phyloP scores from a whole-genome alignment of 2,113 vertebrate species.

The Etheostoma spectabile region DNA sequence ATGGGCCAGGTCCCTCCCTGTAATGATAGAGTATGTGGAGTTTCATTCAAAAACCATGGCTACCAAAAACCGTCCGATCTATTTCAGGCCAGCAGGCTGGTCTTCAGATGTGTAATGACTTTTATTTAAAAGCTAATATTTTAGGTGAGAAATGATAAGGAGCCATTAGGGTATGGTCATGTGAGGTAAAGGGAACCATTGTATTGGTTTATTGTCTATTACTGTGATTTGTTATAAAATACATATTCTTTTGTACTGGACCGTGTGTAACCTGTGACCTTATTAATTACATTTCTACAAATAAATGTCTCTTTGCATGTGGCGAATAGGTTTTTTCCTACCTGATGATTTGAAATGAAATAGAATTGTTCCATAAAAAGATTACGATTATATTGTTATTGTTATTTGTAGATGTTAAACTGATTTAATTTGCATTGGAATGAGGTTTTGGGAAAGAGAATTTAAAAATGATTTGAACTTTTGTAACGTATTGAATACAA shows the following conservation, averaged over 20 bases:
- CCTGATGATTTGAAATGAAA: not conserved
- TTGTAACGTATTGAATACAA: slow-evolving; percentile 20
- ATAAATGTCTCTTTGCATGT: slow-evolving; percentile 11
- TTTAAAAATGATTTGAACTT: not conserved
- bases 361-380: not conserved
- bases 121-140: slow-evolving; percentile 18
- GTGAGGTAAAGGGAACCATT: slow-evolving; percentile 5
- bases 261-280: slow-evolving; percentile 18
- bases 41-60: not conserved
- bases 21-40: not conserved
- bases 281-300: slow-evolving; percentile 18
- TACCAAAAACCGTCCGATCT: not conserved
- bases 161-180: not conserved
- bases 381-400: slow-evolving; percentile 1
- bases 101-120: slow-evolving; percentile 44
- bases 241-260: slow-evolving; percentile 35
- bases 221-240: slow-evolving; percentile 54
- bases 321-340: slow-evolving; percentile 17
- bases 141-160: slow-evolving; percentile 1
- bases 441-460: slow-evolving; percentile 1
- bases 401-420: not conserved
- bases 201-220: slow-evolving; percentile 43
- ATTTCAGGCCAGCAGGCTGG: slow-evolving; percentile 80
- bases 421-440: not conserved
- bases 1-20: not conserved